Percentiles rank a stretch among this genome's conserved stretches.
Evolutionary conservation across 2,888 invertebrate species (phyloP).

Genomic region (Oasisia sp.): DNA sequence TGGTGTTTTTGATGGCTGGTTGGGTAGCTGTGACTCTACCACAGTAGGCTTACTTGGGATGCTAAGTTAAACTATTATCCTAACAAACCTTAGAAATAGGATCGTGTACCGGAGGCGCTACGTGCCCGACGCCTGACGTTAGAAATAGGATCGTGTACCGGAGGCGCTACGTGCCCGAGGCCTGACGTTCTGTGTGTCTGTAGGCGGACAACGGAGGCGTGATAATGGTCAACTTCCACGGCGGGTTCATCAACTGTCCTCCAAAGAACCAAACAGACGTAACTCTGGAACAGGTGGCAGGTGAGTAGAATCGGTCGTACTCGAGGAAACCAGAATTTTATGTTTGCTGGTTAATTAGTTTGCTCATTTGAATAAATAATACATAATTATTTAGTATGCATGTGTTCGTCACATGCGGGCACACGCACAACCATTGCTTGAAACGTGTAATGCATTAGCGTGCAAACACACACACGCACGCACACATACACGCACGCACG

Average conservation of each 20-base stretch:
- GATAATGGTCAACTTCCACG: conserved; percentile 89
- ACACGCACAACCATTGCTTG: background rate
- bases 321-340: background rate
- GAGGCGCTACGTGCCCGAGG: background rate
- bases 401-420: background rate
- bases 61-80: too few relatives aligned
- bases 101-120: too few relatives aligned
- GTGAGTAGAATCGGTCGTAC: conserved; percentile 21
- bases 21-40: too few relatives aligned
- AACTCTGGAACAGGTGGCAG: conserved; percentile 69
- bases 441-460: too few relatives aligned
- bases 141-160: background rate
- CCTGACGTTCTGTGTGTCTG: conserved; percentile 40
- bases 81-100: too few relatives aligned
- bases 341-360: background rate
- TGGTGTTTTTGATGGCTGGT: too few relatives aligned
- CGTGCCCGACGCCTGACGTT: too few relatives aligned
- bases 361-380: background rate
- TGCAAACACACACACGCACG: too few relatives aligned
- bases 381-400: too few relatives aligned
- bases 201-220: conserved; percentile 81
- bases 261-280: conserved; percentile 56
- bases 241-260: conserved; percentile 79
- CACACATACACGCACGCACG: background rate
- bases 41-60: too few relatives aligned